Evolutionary conservation across 2,797 vertebrate species (phyloP).

Genomic region (Catharus ustulatus): DNA sequence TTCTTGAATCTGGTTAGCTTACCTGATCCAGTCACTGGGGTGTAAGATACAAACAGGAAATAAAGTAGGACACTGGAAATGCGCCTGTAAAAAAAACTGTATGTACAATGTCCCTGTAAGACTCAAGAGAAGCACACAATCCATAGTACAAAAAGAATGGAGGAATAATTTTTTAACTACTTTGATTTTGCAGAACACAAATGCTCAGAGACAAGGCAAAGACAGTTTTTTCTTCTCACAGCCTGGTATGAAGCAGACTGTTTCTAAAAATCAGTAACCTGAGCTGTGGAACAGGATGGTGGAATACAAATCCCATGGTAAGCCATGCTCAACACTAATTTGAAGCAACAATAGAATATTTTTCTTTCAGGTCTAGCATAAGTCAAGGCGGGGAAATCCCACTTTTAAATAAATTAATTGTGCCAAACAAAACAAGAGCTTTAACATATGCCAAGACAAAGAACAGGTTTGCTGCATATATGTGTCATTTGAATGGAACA

Average conservation of each 20-base stretch:
- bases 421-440: not conserved
- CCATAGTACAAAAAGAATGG: not conserved
- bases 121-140: not conserved
- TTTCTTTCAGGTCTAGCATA: not conserved
- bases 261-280: not conserved
- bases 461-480: not conserved
- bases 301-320: not conserved
- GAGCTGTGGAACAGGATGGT: not conserved
- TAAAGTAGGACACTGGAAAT: not conserved
- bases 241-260: not conserved
- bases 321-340: not conserved
- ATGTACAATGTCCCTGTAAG: not conserved
- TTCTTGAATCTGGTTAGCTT: not conserved
- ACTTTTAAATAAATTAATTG: not conserved
- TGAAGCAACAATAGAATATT: not conserved
- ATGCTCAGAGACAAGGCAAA: not conserved
- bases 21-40: not conserved
- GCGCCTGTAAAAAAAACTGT: not conserved
- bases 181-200: not conserved
- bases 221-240: not conserved
- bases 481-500: not conserved
- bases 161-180: not conserved
- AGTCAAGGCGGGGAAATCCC: not conserved
- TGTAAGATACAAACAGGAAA: not conserved
- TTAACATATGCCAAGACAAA: not conserved